Percentiles rank a stretch among this genome's conserved stretches.
phyloP scores from a whole-genome alignment of 1,140 invertebrate genomes.

The Drosophila asahinai region DNA sequence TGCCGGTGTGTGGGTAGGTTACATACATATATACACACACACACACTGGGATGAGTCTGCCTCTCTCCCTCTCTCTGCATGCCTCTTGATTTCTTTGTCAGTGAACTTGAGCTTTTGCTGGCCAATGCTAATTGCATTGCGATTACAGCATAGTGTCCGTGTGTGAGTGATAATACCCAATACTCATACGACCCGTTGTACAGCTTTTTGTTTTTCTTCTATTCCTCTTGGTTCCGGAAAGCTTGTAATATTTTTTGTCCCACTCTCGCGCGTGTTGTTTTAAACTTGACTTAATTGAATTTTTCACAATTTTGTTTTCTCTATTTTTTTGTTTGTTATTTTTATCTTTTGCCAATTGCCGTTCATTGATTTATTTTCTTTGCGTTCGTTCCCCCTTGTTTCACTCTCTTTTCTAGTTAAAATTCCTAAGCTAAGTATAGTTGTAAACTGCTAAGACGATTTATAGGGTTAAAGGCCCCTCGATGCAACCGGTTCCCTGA shows the following conservation, averaged over 20 bases:
- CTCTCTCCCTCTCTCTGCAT: conserved; percentile 24
- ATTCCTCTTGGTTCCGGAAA: conserved; percentile 58
- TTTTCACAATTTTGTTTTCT: conserved; percentile 56
- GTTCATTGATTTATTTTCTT: conserved; percentile 67
- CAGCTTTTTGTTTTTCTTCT: conserved; percentile 42
- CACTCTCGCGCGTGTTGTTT: conserved; percentile 49
- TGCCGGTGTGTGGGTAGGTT: conserved; percentile 18
- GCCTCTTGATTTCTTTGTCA: conserved; percentile 79
- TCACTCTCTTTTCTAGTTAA: conserved; percentile 3
- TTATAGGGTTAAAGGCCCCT: conserved; percentile 55
- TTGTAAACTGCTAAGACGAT: neutral
- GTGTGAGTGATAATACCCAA: conserved; percentile 72
- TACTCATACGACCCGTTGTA: conserved; percentile 56
- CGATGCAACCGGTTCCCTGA: conserved; percentile 24
- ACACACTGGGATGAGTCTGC: conserved; percentile 7
- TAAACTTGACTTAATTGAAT: conserved; percentile 82
- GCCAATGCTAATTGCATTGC: conserved; percentile 78
- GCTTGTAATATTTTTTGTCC: conserved; percentile 75
- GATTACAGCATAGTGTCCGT: conserved; percentile 74
- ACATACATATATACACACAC: neutral
- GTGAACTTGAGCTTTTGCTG: conserved; percentile 81
- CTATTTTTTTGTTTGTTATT: conserved; percentile 52
- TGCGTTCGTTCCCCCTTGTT: conserved; percentile 6
- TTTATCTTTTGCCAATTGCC: conserved; percentile 67
- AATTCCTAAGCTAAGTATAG: conserved; percentile 9